Evolutionary conservation across 2,888 invertebrate species (phyloP), one percentile per base, ranked within the genome.

Genomic region (Vanessa cardui): DNA sequence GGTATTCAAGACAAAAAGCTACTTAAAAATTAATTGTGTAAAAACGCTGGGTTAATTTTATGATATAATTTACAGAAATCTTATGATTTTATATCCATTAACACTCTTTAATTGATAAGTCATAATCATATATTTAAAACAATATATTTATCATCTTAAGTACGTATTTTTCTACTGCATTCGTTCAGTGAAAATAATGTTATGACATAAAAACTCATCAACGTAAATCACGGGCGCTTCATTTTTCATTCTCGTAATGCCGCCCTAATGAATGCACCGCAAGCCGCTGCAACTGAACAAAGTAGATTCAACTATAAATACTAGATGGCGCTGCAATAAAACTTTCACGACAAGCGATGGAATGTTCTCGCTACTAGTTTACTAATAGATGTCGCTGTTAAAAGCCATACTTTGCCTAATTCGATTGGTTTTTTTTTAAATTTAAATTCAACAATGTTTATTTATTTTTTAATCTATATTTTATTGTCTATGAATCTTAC

Each of bases 371-470:
- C 21, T 12, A 33, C 21, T 46, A 64, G 61, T 56, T 64, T 47
- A 64, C 54, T 71, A 68, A 71, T 67, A 74, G 74, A 74, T 74
- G 74, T 72, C 74, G 68, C 74, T 62, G 64, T 56, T 18, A 26
- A 20, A 21, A 58, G 45, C 54, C 31, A 16, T 31, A 7, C n/a
- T 54, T 15, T 6, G 0, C 15, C 15, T 12, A 15, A 50, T 12
- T 50, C 20, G 26, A 26, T 1, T 26, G 5, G 3, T 26, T 26
- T 26, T 26, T 26, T 26, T n/a, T n/a, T 2, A 21, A 50, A 50
- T 49, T 49, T 49, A 18, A 6, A 50, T 12, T 9, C 7, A 18
- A 26, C 26, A 26, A 47, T 8, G n/a, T 47, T 18, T 47, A 12
- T 39, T 39, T 39, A 39, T 12, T 39, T 39, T 39, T 39, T 33